These are phyloP conservation scores for Meloidogyne exigua DNA, from an alignment of 1,140 invertebrate genomes.

Conservation along the genomic window DNA sequence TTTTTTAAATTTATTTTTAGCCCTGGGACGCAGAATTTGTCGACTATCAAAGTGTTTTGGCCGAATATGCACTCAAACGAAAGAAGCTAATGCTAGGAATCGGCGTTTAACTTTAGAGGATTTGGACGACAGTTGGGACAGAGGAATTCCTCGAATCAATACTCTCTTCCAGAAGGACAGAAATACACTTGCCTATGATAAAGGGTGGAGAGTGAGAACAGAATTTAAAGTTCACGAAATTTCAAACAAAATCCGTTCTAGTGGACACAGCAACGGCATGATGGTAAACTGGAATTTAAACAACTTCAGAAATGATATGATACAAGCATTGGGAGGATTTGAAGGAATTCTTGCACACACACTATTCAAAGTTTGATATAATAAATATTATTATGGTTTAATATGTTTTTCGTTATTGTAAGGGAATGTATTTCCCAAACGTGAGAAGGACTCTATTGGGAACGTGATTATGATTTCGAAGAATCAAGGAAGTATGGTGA, in stretches of 20 bases:
- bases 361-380: slow-evolving; percentile 78
- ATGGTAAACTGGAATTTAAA: slow-evolving; percentile 94
- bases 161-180: slow-evolving; percentile 99
- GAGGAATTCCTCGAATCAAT: slow-evolving; percentile 97
- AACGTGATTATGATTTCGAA: slow-evolving; percentile 98
- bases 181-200: slow-evolving; percentile 97
- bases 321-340: slow-evolving; percentile 97
- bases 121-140: slow-evolving; percentile 97
- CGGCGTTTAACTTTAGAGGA: slow-evolving; percentile 95
- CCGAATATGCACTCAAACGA: slow-evolving; percentile 94
- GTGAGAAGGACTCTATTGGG: slow-evolving; percentile 99
- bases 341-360: slow-evolving; percentile 99
- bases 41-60: slow-evolving; percentile 98
- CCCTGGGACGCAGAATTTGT: slow-evolving; percentile 99
- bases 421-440: slow-evolving; percentile 96
- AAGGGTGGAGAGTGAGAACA: slow-evolving; percentile 96
- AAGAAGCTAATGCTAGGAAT: slow-evolving; percentile 98
- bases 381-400: not conserved
- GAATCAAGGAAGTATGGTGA: slow-evolving; percentile 99
- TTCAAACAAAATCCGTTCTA: slow-evolving; percentile 99
- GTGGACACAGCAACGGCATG: slow-evolving; percentile 88
- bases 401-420: slow-evolving; percentile 31
- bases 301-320: slow-evolving; percentile 98
- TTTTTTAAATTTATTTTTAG: slow-evolving; percentile 72
- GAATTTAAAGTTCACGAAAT: slow-evolving; percentile 99